Evolutionary conservation across 2,888 invertebrate species (phyloP).

Genomic region (Agonopterix subpropinquella): DNA sequence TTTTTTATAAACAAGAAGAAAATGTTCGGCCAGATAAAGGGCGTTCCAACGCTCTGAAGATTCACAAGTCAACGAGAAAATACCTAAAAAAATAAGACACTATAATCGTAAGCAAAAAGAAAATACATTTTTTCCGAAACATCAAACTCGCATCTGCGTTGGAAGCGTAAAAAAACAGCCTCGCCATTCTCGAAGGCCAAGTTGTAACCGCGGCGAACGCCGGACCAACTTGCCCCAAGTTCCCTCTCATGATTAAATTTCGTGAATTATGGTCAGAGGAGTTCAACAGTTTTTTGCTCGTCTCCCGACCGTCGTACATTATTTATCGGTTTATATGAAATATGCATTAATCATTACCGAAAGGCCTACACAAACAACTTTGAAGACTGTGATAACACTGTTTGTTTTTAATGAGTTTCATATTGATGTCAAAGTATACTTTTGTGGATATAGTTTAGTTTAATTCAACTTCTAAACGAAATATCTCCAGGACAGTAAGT

Average conservation of each 20-base stretch:
- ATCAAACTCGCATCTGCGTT: not conserved
- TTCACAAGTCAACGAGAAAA: too few relatives aligned
- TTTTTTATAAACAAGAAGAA: too few relatives aligned
- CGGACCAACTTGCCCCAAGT: conserved; percentile 26
- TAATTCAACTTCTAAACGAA: too few relatives aligned
- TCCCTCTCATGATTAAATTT: conserved; percentile 57
- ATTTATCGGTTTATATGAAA: conserved; percentile 54
- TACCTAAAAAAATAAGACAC: too few relatives aligned
- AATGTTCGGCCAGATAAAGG: too few relatives aligned
- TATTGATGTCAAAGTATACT: not conserved
- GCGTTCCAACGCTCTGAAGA: too few relatives aligned
- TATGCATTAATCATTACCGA: conserved; percentile 46
- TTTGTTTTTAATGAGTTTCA: conserved; percentile 29
- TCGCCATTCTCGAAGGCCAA: conserved; percentile 11
- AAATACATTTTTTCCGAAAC: not conserved
- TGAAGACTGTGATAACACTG: conserved; percentile 24
- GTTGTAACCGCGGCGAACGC: conserved; percentile 10
- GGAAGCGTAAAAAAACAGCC: conserved; percentile 6
- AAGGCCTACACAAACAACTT: conserved; percentile 37
- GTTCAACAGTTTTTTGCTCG: conserved; percentile 45
- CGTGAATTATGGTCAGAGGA: conserved; percentile 52
- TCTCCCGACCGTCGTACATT: conserved; percentile 35
- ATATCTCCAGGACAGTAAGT: too few relatives aligned
- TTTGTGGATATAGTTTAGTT: not conserved
- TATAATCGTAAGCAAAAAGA: not conserved